Evolutionary conservation across 2,888 invertebrate species (phyloP), one percentile per base, ranked within the genome.

Genomic region (Leptinotarsa haldemani): DNA sequence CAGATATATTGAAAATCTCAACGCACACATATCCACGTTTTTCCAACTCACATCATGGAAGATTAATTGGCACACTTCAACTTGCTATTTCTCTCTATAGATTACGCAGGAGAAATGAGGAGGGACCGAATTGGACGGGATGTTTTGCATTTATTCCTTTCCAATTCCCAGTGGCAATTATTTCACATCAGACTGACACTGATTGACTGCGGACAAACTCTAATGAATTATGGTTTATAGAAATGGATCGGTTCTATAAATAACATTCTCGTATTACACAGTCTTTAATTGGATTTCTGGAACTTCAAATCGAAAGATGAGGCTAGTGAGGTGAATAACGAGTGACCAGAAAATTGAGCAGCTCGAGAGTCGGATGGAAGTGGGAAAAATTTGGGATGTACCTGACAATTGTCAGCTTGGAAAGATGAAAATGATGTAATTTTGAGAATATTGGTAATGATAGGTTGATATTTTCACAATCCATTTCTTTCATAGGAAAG

Each of bases 161-260:
- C 71, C 78, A 77, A 79, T 79, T 79, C 79, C 79, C 79, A 73
- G 69, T 68, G 69, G 79, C 77, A 77, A 78, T 79, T 79, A 78
- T 77, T 79, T 71, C 70, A 78, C 71, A 71, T 70, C 72, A 73
- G 71, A 77, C 77, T 79, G 79, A 77, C 79, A 79, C 73, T 78
- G 79, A 78, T 79, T 73, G 78, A 78, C 79, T 79, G 71, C 69
- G 63, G 66, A 74, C 78, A 75, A 78, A 77, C 76, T 76, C 75
- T 74, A 74, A 79, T 77, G 74, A 79, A 77, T 75, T 71, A 75
- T 71, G 69, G 72, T 70, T 72, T 71, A 30, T n/a, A 61, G 70
- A 70, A 74, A 75, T 77, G 76, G 76, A 79, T 74, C 71, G 74
- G 72, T 74, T 70, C 65, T 30, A 56, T 56, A 56, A 56, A 56